Evolutionary conservation across 2,113 vertebrate species (phyloP), one percentile per base, ranked within the genome.

Genomic region (Pimephales promelas): DNA sequence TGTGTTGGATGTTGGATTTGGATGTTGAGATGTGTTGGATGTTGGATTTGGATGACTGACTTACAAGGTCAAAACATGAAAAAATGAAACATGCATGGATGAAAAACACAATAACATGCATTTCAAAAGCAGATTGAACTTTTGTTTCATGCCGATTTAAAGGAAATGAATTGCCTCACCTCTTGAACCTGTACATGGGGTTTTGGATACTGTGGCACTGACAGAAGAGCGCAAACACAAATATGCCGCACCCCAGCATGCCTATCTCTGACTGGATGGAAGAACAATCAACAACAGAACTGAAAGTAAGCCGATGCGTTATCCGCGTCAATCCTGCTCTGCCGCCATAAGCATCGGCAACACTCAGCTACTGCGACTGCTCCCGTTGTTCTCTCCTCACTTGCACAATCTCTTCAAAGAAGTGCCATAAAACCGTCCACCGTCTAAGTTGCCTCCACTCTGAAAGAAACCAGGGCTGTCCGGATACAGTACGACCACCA

Each of bases 171-270:
- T 3, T 47, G 81, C 91, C 95, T 86, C 90, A 98, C 97, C 97
- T 96, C 91, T 95, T 95, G 52, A 94, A 94, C 86, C 94, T 88
- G 54, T 93, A 85, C 36, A 95, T 91, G 5, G 94, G 89, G 84
- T 88, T 92, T 85, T 92, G 93, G 89, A 92, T 91, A 57, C 90
- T 93, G 92, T 88, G 75, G 92, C 93, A 93, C 49, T 93, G 94
- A 87, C 92, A 89, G 86, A 95, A 75, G 36, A 97, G 88, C 9
- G 95, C 88, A 34, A 96, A 85, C 26, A 95, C 72, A 4, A 96
- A 72, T 87, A 94, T 59, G 86, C 90, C 91, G 85, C 87, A 91
- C 85, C 92, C 0, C 57, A 92, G 84, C 86, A 91, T 86, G 85
- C 94, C 94, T 96, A 99, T 98, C 91, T 87, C 92, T 49, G 43